These are phyloP conservation scores for Dicrurus megarhynchus DNA, from an alignment of 2,113 vertebrate species.

Conservation along the genomic window DNA sequence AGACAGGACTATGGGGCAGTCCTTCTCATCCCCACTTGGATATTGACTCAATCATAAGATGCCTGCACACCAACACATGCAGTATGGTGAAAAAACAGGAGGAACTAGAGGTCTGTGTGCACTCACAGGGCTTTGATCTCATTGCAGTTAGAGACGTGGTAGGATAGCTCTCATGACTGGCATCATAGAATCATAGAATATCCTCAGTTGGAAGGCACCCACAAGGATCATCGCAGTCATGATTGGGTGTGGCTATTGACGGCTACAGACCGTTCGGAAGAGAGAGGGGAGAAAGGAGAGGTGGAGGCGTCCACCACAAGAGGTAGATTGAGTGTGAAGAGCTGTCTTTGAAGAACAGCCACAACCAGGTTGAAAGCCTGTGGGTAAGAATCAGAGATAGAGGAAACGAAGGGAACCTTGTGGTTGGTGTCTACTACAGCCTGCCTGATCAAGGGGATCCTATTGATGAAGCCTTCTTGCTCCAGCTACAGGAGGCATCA, in stretches of 20 bases:
- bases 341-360: not conserved
- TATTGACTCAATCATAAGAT: not conserved
- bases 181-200: not conserved
- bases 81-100: not conserved
- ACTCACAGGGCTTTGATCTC: not conserved
- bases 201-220: not conserved
- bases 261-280: not conserved
- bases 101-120: not conserved
- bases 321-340: not conserved
- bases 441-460: not conserved
- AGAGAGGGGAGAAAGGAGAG: not conserved
- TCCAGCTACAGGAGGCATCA: not conserved
- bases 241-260: not conserved
- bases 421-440: not conserved
- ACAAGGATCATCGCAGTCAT: not conserved
- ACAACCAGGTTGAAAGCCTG: not conserved
- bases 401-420: not conserved
- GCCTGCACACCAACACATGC: not conserved
- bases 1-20: not conserved
- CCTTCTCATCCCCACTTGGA: not conserved
- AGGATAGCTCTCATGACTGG: rapidly evolving
- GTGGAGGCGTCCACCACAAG: not conserved
- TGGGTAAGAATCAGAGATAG: not conserved
- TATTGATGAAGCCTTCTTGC: not conserved
- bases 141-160: not conserved